Conservation (phyloP, 1,140 invertebrate genomes). For the Zaprionus camerounensis region DNA sequence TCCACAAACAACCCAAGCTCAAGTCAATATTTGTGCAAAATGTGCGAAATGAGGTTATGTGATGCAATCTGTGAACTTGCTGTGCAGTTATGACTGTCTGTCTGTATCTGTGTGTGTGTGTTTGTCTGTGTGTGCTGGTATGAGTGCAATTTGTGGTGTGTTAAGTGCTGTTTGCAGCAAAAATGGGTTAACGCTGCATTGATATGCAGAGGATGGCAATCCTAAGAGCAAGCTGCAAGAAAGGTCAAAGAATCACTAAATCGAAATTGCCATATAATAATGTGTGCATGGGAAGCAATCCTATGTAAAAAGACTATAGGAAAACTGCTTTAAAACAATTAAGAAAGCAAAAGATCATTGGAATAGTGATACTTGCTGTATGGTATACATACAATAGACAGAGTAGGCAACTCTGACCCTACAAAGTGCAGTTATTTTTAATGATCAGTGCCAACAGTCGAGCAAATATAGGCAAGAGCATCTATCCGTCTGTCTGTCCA, state of each 20-base stretch:
- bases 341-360: too few species aligned
- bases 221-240: conserved; percentile 10
- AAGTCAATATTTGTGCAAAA: conserved; percentile 53
- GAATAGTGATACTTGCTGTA: neutral
- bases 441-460: too few species aligned
- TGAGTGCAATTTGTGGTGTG: conserved; percentile 34
- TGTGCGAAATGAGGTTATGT: conserved; percentile 46
- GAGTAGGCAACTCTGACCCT: too few species aligned
- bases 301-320: neutral
- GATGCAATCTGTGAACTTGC: conserved; percentile 58
- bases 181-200: conserved; percentile 41
- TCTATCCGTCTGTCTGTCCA: too few species aligned
- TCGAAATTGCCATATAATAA: conserved; percentile 7
- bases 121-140: neutral
- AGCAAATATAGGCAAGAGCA: too few species aligned
- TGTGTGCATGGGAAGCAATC: neutral
- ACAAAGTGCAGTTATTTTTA: too few species aligned
- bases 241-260: conserved; percentile 36
- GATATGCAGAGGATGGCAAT: conserved; percentile 34
- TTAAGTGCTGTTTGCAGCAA: conserved; percentile 8
- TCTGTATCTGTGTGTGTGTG: neutral
- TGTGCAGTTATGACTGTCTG: conserved; percentile 28
- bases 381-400: neutral
- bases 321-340: neutral
- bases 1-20: conserved; percentile 19